phyloP scores from a whole-genome alignment of 2,113 vertebrate genomes.

The Clarias gariepinus region DNA sequence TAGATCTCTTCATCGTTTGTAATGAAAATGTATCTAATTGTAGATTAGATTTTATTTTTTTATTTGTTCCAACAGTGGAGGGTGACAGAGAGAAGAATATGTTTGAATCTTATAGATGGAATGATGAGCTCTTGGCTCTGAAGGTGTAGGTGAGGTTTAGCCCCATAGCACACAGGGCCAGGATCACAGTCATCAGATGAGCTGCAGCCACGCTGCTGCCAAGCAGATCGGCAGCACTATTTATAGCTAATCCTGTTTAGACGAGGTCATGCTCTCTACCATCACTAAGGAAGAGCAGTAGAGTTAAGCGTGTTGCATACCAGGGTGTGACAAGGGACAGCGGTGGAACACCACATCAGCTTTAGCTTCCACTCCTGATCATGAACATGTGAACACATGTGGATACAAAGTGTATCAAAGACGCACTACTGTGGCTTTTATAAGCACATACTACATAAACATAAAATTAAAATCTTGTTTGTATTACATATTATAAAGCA shows the following conservation, averaged over 20 bases:
- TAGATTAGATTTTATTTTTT: neutral
- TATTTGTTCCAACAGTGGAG: neutral
- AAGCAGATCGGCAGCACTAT: constrained; percentile 60
- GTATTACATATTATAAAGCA: neutral
- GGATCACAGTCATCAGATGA: constrained; percentile 47
- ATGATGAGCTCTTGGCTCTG: constrained; percentile 3
- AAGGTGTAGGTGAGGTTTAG: constrained; percentile 31
- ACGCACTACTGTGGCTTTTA: neutral
- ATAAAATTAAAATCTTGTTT: neutral
- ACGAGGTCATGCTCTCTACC: constrained; percentile 63
- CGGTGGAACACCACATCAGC: constrained; percentile 19
- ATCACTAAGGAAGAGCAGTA: constrained; percentile 59
- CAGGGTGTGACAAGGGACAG: constrained; percentile 27
- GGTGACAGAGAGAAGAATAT: neutral
- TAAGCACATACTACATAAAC: neutral
- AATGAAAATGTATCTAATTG: neutral
- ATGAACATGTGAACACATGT: neutral
- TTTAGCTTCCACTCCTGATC: constrained; percentile 7
- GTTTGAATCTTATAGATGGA: neutral
- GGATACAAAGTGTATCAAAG: neutral
- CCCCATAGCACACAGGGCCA: constrained; percentile 16
- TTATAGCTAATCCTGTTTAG: constrained; percentile 67
- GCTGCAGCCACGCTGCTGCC: constrained; percentile 42
- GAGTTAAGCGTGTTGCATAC: constrained; percentile 56
- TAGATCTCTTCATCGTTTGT: neutral